Evolutionary conservation across 2,888 invertebrate species (phyloP).

Genomic region (Caenorhabditis sp.): DNA sequence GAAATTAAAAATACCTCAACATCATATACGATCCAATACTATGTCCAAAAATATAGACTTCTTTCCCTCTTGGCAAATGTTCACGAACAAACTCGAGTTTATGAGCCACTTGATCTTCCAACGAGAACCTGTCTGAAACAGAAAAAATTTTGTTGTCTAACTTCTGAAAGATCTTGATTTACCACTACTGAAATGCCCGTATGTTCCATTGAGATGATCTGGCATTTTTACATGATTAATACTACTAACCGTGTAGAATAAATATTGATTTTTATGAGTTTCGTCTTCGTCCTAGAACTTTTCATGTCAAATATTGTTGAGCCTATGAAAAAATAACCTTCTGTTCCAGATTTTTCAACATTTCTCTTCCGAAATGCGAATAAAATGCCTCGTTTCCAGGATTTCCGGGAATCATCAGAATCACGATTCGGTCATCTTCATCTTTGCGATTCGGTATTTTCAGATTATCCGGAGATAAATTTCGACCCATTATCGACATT

Average conservation of each 20-base stretch:
- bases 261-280: constrained; percentile 27
- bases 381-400: constrained; percentile 67
- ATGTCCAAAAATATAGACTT: constrained; percentile 60
- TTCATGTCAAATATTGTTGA: neutral
- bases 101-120: constrained; percentile 62
- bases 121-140: constrained; percentile 55
- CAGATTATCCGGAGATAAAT: constrained; percentile 46
- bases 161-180: neutral
- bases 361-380: constrained; percentile 55
- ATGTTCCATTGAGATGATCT: constrained; percentile 13
- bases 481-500: constrained; percentile 57
- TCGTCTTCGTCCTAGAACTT: constrained; percentile 7
- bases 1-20: constrained; percentile 28
- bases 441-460: constrained; percentile 18
- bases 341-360: constrained; percentile 41
- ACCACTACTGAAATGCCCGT: neutral
- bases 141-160: neutral
- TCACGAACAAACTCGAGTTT: constrained; percentile 59
- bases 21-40: constrained; percentile 65
- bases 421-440: constrained; percentile 44
- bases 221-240: constrained; percentile 64
- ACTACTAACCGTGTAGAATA: constrained; percentile 61
- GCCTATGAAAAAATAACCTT: no score
- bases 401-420: constrained; percentile 63
- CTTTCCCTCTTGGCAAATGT: constrained; percentile 47